These are phyloP conservation scores for Denticeps clupeoides DNA, from an alignment of 2,797 vertebrate species.

Conservation along the genomic window DNA sequence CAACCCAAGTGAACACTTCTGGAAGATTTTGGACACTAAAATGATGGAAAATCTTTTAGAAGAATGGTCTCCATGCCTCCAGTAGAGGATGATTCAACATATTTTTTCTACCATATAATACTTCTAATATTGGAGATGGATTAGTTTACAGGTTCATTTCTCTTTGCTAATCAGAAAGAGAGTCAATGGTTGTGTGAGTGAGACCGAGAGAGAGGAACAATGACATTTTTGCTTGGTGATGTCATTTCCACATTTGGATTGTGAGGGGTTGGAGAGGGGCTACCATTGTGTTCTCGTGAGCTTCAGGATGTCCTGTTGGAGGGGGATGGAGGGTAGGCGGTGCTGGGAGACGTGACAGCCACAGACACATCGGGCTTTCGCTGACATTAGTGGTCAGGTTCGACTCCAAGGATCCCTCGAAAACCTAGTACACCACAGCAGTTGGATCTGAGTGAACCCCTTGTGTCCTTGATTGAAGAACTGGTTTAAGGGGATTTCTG, in stretches of 20 bases:
- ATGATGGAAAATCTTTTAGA: no score
- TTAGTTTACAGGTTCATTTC: slow-evolving; percentile 10
- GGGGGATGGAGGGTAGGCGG: slow-evolving; percentile 8
- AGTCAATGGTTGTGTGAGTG: slow-evolving; percentile 12
- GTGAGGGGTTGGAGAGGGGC: slow-evolving; percentile 54
- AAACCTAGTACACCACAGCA: no score
- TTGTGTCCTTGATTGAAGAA: no score
- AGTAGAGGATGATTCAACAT: no score
- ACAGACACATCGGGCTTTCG: not conserved
- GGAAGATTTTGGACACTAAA: no score
- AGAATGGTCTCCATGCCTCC: no score
- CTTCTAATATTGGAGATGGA: no score
- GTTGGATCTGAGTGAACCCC: no score
- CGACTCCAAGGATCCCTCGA: slow-evolving; percentile 3
- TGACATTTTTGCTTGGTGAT: slow-evolving; percentile 65
- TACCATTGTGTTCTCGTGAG: slow-evolving; percentile 87
- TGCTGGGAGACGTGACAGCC: slow-evolving; percentile 58
- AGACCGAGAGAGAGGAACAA: slow-evolving; percentile 39
- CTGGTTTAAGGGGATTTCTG: no score
- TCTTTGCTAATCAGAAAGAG: slow-evolving; percentile 40
- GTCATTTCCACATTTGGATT: slow-evolving; percentile 63
- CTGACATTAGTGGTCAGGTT: slow-evolving; percentile 18
- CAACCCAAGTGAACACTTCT: no score
- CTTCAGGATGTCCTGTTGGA: slow-evolving; percentile 94
- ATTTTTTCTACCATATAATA: no score